Conservation (phyloP, 1,140 invertebrate species). For the Leguminivora glycinivorella region DNA sequence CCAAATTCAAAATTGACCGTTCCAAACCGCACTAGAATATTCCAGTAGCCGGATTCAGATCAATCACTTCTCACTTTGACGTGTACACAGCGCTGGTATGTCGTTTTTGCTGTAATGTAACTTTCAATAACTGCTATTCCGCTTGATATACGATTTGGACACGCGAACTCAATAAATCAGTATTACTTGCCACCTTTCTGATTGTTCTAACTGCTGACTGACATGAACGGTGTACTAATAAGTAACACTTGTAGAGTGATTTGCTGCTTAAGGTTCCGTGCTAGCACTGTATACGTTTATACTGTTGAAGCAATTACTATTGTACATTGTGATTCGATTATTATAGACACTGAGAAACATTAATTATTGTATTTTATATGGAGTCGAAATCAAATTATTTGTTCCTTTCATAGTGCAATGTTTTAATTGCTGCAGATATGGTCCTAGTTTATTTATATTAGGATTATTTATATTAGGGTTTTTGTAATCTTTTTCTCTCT, state of each 20-base stretch:
- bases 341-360: no score
- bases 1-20: background rate
- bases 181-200: conserved; percentile 24
- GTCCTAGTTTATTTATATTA: no score
- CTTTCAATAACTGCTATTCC: conserved; percentile 24
- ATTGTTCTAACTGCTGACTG: conserved; percentile 19
- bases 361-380: no score
- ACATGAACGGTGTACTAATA: conserved; percentile 1
- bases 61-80: conserved; percentile 18
- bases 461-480: no score
- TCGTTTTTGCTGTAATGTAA: conserved; percentile 28
- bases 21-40: background rate
- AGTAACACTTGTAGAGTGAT: conserved; percentile 1
- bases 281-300: background rate
- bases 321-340: background rate
- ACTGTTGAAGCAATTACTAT: background rate
- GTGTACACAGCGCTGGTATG: conserved; percentile 22
- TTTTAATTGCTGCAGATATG: no score
- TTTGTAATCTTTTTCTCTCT: no score
- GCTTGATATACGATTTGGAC: conserved; percentile 13
- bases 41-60: background rate
- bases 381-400: no score
- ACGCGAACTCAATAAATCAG: conserved; percentile 26
- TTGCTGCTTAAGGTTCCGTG: background rate
- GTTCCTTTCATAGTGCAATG: no score